phyloP scores from a whole-genome alignment of 2,888 invertebrate genomes.

The Tipula vernalis region DNA sequence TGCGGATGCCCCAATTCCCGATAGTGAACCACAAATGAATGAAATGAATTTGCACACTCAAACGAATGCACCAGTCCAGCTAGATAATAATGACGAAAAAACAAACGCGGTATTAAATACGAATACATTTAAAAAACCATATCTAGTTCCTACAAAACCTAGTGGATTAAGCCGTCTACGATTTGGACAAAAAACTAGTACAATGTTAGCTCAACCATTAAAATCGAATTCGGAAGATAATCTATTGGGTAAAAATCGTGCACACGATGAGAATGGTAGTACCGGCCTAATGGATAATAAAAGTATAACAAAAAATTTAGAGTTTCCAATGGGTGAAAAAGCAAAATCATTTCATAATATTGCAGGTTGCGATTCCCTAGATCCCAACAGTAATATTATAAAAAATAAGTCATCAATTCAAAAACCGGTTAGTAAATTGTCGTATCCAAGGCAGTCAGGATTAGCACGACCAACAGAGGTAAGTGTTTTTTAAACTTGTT shows the following conservation, averaged over 20 bases:
- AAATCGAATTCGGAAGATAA: constrained; percentile 10
- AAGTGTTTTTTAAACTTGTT: background rate
- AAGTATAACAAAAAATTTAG: constrained; percentile 18
- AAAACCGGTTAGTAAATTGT: constrained; percentile 6
- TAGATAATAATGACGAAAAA: background rate
- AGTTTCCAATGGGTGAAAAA: constrained; percentile 34
- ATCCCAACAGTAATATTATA: background rate
- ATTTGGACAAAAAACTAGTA: background rate
- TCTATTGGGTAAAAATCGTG: background rate
- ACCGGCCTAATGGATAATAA: background rate
- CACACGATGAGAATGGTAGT: background rate
- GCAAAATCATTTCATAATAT: constrained; percentile 35
- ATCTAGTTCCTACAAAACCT: background rate
- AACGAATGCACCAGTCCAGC: background rate
- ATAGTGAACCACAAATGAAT: background rate
- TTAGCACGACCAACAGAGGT: constrained; percentile 25
- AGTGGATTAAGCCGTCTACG: background rate
- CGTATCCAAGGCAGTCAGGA: constrained; percentile 24
- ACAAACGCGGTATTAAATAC: background rate
- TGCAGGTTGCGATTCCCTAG: constrained; percentile 17
- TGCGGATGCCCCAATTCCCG: background rate
- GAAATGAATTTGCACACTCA: background rate
- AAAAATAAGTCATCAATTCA: background rate
- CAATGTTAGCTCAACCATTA: background rate
- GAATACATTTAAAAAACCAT: background rate